A percentile compares a stretch with the other conserved stretches of the same genome.
Evolutionary conservation across 2,888 invertebrate species (phyloP).

Genomic region (Acutogordius australiensis): DNA sequence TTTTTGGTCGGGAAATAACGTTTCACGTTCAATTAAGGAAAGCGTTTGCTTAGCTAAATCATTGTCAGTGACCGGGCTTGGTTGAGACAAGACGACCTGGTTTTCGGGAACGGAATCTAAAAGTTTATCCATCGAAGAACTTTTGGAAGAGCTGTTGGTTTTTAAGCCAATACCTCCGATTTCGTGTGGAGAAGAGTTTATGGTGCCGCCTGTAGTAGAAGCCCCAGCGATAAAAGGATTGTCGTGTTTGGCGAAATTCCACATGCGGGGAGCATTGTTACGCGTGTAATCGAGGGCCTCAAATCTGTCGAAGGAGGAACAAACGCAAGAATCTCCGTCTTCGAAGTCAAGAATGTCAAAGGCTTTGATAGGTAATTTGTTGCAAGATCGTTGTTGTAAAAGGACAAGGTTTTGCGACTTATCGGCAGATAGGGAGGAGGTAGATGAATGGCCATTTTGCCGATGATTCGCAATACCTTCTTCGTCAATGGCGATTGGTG

Average conservation of each 20-base stretch:
- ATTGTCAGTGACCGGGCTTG: not conserved
- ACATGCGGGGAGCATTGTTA: not conserved
- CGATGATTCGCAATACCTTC: not conserved
- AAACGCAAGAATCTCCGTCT: not conserved
- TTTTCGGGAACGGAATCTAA: too few species aligned
- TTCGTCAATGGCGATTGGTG: not conserved
- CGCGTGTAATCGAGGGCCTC: not conserved
- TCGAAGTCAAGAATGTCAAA: not conserved
- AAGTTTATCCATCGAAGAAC: not conserved
- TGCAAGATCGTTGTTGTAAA: not conserved
- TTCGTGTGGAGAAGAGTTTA: not conserved
- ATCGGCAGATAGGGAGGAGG: not conserved
- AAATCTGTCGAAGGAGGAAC: not conserved
- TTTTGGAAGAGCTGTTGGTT: not conserved
- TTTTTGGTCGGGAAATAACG: too few species aligned
- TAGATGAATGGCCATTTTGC: not conserved
- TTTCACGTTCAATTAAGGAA: too few species aligned
- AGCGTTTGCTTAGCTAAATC: not conserved
- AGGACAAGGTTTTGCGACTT: not conserved
- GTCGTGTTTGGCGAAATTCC: conserved; percentile 4
- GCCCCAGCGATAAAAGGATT: not conserved
- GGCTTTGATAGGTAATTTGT: not conserved
- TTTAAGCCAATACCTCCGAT: too few species aligned
- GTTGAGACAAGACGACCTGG: not conserved
- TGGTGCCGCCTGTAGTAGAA: not conserved